Conservation (phyloP, 2,797 vertebrate genomes). For the Anguilla anguilla region DNA sequence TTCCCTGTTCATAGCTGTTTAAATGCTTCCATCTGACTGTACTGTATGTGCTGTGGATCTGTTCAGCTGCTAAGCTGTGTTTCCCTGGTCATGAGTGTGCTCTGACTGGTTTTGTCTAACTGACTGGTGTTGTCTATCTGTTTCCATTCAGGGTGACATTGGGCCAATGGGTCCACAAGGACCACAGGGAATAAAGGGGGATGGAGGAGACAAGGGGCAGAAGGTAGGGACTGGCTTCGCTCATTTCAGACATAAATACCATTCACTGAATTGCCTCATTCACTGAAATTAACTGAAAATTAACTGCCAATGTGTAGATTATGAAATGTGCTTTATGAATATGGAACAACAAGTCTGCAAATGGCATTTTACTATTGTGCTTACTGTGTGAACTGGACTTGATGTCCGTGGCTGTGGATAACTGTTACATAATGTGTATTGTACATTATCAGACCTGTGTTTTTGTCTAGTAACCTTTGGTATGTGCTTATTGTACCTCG, state of each 20-base stretch:
- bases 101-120: neutral
- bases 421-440: too few species aligned
- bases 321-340: neutral
- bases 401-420: too few species aligned
- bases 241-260: neutral
- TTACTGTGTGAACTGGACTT: neutral
- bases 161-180: constrained; percentile 77
- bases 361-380: neutral
- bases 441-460: too few species aligned
- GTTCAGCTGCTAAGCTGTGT: neutral
- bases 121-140: neutral
- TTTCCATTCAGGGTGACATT: constrained; percentile 73
- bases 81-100: neutral
- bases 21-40: neutral
- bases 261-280: neutral
- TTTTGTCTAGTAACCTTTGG: too few species aligned
- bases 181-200: constrained; percentile 78
- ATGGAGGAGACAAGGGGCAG: constrained; percentile 81
- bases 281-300: neutral
- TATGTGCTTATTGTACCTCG: too few species aligned
- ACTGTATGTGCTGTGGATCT: neutral
- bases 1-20: neutral
- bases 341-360: neutral
- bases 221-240: constrained; percentile 70
- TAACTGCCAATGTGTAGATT: neutral